Base-by-base conservation (phyloP, 2,113 vertebrate genomes). In the Rhagologus leucostigma region DNA sequence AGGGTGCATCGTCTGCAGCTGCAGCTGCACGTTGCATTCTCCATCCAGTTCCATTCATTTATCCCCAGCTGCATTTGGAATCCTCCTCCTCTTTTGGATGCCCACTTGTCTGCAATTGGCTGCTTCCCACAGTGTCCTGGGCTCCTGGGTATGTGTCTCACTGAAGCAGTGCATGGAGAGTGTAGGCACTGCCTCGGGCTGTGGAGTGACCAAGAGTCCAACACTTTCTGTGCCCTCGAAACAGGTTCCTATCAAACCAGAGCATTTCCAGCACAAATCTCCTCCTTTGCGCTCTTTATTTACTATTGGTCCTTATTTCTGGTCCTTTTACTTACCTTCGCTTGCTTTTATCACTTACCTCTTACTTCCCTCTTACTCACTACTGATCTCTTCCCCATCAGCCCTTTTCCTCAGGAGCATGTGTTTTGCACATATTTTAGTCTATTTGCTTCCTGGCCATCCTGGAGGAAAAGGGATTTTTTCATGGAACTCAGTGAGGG, bases 11-110 rank as follows among this genome's bases (percentile, higher is more conserved):
- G 21, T 22, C 37, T 44, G 59, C 46, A n/a, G 6, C 46, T 35
- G 35, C 24, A 21, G 8, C 14, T 55, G 41, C n/a, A 22, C 0
- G 0, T 17, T 39, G 46, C 17, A 1, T 52, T 52, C 22, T 71
- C 4, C 44, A 11, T 29, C 59, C 35, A 41, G 39, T 47, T 75
- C 13, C 69, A 41, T 32, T 42, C 21, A 5, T 26, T 59, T 11
- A 7, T 33, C 19, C 20, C 46, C 69, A 10, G 29, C 0, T 75
- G 23, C 14, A 7, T 52, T 42, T 27, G 55, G 4, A 39, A 11
- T 42, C 41, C 16, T 52, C 16, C 23, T 87, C 32, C 17, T 53
- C 30, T 52, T 70, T 42, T 19, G 67, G 75, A 24, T 56, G 27
- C 27, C 22, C 30, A 5, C 8, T 69, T 4, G 1, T 22, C n/a